Base-by-base conservation (phyloP, 2,113 vertebrate genomes). In the Poecile atricapillus region DNA sequence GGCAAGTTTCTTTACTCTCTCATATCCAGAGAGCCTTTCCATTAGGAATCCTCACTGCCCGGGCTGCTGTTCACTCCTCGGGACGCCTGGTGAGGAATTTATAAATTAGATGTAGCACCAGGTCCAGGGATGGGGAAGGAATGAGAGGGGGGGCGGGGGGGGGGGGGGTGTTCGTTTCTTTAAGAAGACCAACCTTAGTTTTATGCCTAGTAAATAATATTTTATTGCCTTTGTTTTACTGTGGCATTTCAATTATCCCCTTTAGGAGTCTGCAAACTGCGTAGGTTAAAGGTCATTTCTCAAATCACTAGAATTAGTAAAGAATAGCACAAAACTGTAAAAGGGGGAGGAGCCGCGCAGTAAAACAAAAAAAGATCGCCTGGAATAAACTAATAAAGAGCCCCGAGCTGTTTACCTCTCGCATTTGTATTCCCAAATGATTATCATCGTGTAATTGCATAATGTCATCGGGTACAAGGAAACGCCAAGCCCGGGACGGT, bases 321-420 rank as follows among this genome's bases (percentile, higher is more conserved):
- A 97, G 97, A 98, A 98, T 95, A 97, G 98, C 98, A 98, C 97
- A 96, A 98, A 98, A 98, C 97, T 98, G 97, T 98, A 98, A 98
- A 98, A 97, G 91, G 94, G 96, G 98, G 98, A 94, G 93, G 98
- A 98, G 97, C 96, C 60, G 96, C 25, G 95, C 98, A 98, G 98
- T 98, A 98, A 99, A 99, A 98, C 98, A 98, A 97, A 98, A 98
- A 98, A 98, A 98, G 98, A 98, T 98, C 98, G 95, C 98, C 98
- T 98, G 98, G 98, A 99, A 99, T 98, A 98, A 99, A 98, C 98
- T 97, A 98, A 98, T 98, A 98, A 99, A 99, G 97, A 95, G 98
- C 98, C 98, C 95, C 75, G 62, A 98, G 98, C 98, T 98, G 98
- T 98, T 97, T 98, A 98, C 97, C 97, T 96, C 97, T 98, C 96